Percentiles rank a stretch among this genome's conserved stretches.
Conservation (phyloP, 1,140 invertebrate species). For the Melipona quadrifasciata region DNA sequence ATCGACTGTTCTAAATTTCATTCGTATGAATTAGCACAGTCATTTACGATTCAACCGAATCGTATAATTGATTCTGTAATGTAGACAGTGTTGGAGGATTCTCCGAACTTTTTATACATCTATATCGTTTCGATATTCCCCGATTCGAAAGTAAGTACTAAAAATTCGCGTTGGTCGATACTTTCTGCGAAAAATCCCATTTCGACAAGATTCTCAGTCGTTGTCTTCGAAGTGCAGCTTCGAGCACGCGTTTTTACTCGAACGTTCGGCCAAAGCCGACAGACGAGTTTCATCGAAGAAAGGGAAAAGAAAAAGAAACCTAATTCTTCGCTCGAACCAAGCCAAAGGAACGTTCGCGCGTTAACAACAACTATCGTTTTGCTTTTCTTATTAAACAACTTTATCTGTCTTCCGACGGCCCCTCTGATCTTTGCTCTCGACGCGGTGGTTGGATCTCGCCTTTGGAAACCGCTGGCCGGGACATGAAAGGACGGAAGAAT, state of each 20-base stretch:
- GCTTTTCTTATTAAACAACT: slow-evolving; percentile 8
- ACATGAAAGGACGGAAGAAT: not conserved
- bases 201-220: too few species aligned
- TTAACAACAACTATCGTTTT: not conserved
- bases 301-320: not conserved
- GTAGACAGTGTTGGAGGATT: not conserved
- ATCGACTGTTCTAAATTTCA: too few species aligned
- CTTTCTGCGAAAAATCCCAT: not conserved
- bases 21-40: too few species aligned
- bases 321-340: slow-evolving; percentile 2
- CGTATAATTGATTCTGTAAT: too few species aligned
- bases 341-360: not conserved
- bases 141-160: not conserved
- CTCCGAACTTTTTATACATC: not conserved
- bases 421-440: slow-evolving; percentile 2
- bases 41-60: too few species aligned
- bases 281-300: not conserved
- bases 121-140: not conserved
- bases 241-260: too few species aligned
- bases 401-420: not conserved
- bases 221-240: not conserved
- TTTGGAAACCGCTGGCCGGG: not conserved
- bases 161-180: not conserved
- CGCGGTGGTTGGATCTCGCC: not conserved
- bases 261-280: not conserved